Percentiles rank a stretch among this genome's conserved stretches.
Evolutionary conservation across 1,140 invertebrate genomes (phyloP).

Genomic region (Drosophila kikkawai): DNA sequence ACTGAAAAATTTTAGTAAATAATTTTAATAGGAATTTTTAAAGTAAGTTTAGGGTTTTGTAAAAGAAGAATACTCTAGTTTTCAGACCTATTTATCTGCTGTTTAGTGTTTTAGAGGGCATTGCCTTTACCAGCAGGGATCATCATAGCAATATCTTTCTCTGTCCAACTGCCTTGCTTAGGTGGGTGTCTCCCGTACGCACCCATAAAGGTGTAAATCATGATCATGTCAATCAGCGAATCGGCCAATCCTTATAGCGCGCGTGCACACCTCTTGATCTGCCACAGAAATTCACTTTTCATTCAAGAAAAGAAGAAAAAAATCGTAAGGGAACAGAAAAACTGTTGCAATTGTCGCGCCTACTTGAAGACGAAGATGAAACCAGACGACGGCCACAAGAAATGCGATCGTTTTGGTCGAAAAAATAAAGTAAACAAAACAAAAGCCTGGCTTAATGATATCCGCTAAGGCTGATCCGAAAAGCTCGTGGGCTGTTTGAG

Average conservation of each 20-base stretch:
- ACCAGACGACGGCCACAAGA: slow-evolving; percentile 27
- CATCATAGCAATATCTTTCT: slow-evolving; percentile 18
- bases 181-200: slow-evolving; percentile 78
- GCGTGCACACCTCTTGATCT: slow-evolving; percentile 60
- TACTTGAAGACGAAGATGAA: slow-evolving; percentile 68
- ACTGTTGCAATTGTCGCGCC: slow-evolving; percentile 82
- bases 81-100: background rate
- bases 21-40: background rate
- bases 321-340: slow-evolving; percentile 26
- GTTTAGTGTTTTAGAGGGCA: slow-evolving; percentile 34
- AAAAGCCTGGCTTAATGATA: slow-evolving; percentile 81
- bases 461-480: slow-evolving; percentile 54
- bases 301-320: slow-evolving; percentile 24
- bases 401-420: slow-evolving; percentile 46
- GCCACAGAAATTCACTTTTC: slow-evolving; percentile 48
- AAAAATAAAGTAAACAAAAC: slow-evolving; percentile 59
- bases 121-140: slow-evolving; percentile 29
- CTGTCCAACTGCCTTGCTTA: slow-evolving; percentile 6
- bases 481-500: slow-evolving; percentile 63
- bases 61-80: background rate
- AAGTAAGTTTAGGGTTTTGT: accelerated
- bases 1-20: accelerated
- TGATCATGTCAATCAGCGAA: slow-evolving; percentile 81
- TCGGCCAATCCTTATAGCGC: slow-evolving; percentile 62
- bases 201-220: slow-evolving; percentile 84